Evolutionary conservation across 64 coral and sea anemone species (phyloP).

Genomic region (Stichodactyla helianthus): DNA sequence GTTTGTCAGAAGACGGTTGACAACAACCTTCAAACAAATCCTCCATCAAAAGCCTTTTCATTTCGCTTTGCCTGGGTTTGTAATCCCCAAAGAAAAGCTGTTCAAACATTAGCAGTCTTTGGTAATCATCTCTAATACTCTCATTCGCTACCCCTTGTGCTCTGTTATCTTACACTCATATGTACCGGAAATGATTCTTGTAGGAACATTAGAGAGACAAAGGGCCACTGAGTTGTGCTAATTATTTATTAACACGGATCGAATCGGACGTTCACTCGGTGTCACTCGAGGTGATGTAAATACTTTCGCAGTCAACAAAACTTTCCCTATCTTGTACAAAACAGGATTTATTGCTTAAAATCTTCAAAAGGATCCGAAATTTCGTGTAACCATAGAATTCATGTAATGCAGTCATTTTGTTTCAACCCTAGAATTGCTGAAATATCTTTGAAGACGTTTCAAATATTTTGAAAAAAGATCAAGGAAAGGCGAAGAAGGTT

Average conservation of each 20-base stretch:
- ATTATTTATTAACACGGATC: constrained; percentile 52
- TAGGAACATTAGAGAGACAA: constrained; percentile 96
- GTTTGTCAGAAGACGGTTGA: background rate
- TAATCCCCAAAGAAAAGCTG: constrained; percentile 14
- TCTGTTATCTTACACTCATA: constrained; percentile 68
- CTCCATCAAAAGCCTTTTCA: background rate
- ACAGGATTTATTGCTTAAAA: too few relatives aligned
- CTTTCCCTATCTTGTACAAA: background rate
- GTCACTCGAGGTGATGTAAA: background rate
- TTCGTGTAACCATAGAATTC: too few relatives aligned
- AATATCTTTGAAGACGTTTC: background rate
- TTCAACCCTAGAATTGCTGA: background rate
- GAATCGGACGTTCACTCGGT: background rate
- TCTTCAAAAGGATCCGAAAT: too few relatives aligned
- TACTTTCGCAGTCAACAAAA: background rate
- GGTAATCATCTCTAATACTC: constrained; percentile 1
- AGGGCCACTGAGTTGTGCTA: constrained; percentile 81
- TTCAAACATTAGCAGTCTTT: background rate
- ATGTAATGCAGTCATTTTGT: background rate
- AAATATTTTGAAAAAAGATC: background rate
- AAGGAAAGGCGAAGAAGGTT: background rate
- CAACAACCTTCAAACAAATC: constrained; percentile 1
- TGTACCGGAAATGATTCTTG: constrained; percentile 90
- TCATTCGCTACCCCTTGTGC: constrained; percentile 28
- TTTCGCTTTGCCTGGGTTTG: background rate